These are phyloP conservation scores for Leuciscus waleckii DNA, from an alignment of 2,797 vertebrate species.

Conservation along the genomic window DNA sequence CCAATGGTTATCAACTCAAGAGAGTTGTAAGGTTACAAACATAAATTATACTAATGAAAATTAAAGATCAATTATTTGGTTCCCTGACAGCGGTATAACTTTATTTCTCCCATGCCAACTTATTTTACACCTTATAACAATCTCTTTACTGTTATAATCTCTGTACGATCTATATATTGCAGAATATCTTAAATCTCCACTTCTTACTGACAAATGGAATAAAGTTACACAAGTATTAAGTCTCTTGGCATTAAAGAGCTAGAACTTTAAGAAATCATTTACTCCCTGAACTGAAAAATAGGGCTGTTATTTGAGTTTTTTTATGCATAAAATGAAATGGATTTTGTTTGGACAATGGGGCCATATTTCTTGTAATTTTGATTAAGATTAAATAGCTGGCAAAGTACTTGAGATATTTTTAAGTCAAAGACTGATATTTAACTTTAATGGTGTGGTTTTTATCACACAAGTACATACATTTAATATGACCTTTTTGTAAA, in stretches of 20 bases:
- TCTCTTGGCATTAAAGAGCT: neutral
- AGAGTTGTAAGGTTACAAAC: conserved; percentile 42
- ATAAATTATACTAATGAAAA: conserved; percentile 53
- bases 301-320: neutral
- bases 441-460: neutral
- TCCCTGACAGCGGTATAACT: conserved; percentile 30
- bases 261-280: neutral
- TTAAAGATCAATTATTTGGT: conserved; percentile 53
- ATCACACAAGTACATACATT: neutral
- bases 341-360: neutral
- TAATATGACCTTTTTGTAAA: conserved; percentile 4
- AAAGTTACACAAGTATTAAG: neutral
- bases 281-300: neutral
- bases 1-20: conserved; percentile 38
- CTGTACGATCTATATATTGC: conserved; percentile 40
- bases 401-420: neutral
- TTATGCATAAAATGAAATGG: neutral
- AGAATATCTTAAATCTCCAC: conserved; percentile 4
- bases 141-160: conserved; percentile 51
- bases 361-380: neutral
- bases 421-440: conserved; percentile 2
- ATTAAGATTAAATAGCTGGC: neutral
- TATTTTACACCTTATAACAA: conserved; percentile 53
- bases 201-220: neutral
- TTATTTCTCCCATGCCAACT: conserved; percentile 44